Percentiles rank a stretch among this genome's conserved stretches.
These are phyloP conservation scores for Embidobia sp. DNA, from an alignment of 2,888 invertebrate species.

Conservation along the genomic window DNA sequence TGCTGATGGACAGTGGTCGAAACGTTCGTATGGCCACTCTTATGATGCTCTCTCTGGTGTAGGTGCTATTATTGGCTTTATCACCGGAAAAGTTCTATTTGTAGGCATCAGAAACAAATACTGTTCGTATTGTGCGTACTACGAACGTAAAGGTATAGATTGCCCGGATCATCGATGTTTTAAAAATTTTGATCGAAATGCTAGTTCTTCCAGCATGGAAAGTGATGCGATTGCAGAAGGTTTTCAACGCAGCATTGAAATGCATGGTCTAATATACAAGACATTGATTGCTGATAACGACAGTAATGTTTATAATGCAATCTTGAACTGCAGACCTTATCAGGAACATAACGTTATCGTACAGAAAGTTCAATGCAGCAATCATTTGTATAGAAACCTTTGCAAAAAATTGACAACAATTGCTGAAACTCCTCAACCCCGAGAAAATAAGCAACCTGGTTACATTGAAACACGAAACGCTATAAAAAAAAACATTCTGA, in stretches of 20 bases:
- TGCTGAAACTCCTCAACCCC: background rate
- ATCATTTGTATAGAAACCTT: conserved; percentile 19
- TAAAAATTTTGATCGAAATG: conserved; percentile 69
- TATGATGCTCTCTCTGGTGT: conserved; percentile 50
- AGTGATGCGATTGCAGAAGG: conserved; percentile 57
- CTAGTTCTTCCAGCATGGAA: conserved; percentile 70
- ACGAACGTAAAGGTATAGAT: conserved; percentile 28
- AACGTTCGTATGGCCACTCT: conserved; percentile 44
- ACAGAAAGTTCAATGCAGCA: conserved; percentile 33
- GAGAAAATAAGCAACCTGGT: background rate
- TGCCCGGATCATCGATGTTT: conserved; percentile 65
- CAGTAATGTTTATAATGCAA: conserved; percentile 14
- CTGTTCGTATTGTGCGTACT: conserved; percentile 67
- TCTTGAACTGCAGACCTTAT: conserved; percentile 30
- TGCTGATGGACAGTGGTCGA: conserved; percentile 49
- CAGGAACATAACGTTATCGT: conserved; percentile 18
- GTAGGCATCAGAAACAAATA: conserved; percentile 69
- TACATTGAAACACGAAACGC: background rate
- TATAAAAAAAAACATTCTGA: background rate
- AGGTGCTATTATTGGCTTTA: conserved; percentile 43
- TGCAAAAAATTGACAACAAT: conserved; percentile 6
- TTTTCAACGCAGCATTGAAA: conserved; percentile 43
- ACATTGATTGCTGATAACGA: conserved; percentile 21
- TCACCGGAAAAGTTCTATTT: conserved; percentile 66
- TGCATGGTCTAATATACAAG: conserved; percentile 52